phyloP scores from a whole-genome alignment of 2,113 vertebrate species.

The Anas platyrhynchos region DNA sequence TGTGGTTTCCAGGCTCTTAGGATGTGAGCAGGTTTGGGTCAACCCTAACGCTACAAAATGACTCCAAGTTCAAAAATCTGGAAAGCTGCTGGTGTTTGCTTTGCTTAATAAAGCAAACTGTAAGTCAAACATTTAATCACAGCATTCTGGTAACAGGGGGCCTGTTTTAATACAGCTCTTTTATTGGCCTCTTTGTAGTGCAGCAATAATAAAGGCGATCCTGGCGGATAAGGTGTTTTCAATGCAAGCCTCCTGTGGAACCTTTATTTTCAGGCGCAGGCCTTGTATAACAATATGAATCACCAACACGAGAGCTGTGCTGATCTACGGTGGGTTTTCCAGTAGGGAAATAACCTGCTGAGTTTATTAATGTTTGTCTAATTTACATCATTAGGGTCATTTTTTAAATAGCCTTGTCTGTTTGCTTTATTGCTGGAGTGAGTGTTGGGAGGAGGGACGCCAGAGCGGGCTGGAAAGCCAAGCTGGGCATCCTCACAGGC shows the following conservation, averaged over 20 bases:
- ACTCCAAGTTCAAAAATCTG: constrained; percentile 49
- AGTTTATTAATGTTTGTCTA: constrained; percentile 73
- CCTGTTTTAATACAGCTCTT: constrained; percentile 54
- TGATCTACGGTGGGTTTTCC: constrained; percentile 37
- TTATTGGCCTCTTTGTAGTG: constrained; percentile 62
- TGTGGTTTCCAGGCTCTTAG: not conserved
- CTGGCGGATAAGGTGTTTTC: constrained; percentile 38
- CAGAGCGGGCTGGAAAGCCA: accelerated
- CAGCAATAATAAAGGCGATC: constrained; percentile 44
- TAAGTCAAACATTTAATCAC: constrained; percentile 67
- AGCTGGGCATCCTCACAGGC: not conserved
- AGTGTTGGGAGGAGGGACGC: not conserved
- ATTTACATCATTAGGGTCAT: constrained; percentile 58
- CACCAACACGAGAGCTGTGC: not conserved
- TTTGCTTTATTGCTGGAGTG: not conserved
- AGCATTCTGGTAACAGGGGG: constrained; percentile 3
- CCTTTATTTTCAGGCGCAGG: constrained; percentile 37
- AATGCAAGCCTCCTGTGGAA: constrained; percentile 40
- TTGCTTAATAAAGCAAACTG: constrained; percentile 64
- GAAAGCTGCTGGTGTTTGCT: constrained; percentile 43
- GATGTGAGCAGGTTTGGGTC: not conserved
- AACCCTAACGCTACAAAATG: not conserved
- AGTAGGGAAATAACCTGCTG: constrained; percentile 65
- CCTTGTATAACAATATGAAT: constrained; percentile 48
- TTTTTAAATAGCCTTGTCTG: constrained; percentile 45